Evolutionary conservation across 2,113 vertebrate species (phyloP).

Genomic region (Pachypanchax playfairii): DNA sequence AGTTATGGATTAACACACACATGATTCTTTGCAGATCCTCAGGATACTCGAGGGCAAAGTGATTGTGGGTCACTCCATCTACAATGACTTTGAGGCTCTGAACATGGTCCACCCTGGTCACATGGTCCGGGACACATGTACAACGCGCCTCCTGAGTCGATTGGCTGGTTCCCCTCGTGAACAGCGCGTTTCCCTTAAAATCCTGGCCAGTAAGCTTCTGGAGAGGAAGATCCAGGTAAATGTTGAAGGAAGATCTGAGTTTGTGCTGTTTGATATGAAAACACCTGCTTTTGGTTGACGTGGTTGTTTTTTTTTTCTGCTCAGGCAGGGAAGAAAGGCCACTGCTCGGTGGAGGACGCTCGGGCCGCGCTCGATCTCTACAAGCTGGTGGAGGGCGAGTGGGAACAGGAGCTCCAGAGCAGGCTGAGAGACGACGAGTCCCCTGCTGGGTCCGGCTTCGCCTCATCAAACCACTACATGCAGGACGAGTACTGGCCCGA

Average conservation of each 20-base stretch:
- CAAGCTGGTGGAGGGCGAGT: slow-evolving; percentile 88
- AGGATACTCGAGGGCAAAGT: slow-evolving; percentile 88
- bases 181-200: slow-evolving; percentile 82
- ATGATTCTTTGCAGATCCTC: slow-evolving; percentile 82
- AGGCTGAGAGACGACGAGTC: slow-evolving; percentile 19
- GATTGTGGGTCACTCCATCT: slow-evolving; percentile 90
- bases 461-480: slow-evolving; percentile 86
- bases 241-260: too few relatives aligned
- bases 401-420: slow-evolving; percentile 81
- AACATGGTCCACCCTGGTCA: slow-evolving; percentile 81
- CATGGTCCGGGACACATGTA: slow-evolving; percentile 88
- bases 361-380: slow-evolving; percentile 90
- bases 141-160: slow-evolving; percentile 71
- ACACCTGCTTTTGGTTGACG: too few relatives aligned
- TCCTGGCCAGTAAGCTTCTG: slow-evolving; percentile 82
- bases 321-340: slow-evolving; percentile 84
- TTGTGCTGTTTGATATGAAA: background rate
- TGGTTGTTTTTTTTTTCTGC: background rate
- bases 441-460: slow-evolving; percentile 52
- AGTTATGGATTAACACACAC: too few relatives aligned
- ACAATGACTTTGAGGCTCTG: slow-evolving; percentile 89
- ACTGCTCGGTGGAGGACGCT: slow-evolving; percentile 93
- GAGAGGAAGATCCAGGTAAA: slow-evolving; percentile 90
- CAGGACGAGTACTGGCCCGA: slow-evolving; percentile 91
- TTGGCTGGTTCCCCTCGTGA: slow-evolving; percentile 63